Base-by-base conservation (phyloP, 2,888 invertebrate species). In the Troides aeacus region DNA sequence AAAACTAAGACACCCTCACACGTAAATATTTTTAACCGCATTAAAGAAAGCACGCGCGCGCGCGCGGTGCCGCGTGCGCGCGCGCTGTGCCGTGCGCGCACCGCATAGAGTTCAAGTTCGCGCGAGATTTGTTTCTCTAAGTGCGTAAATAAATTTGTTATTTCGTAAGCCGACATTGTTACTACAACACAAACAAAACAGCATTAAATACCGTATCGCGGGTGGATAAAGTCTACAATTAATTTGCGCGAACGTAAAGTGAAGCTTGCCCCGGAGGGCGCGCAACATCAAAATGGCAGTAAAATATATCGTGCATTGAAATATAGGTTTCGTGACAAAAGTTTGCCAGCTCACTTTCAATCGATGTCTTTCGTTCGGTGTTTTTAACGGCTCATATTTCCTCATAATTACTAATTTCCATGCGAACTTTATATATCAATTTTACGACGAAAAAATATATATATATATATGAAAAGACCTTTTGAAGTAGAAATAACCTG, bases 281-380 rank as follows among this genome's bases (percentile, higher is more conserved):
- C 79, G 78, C 84, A 81, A 85, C 86, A 86, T 81, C 76, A 78
- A 81, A 70, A 83, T 80, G 81, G 84, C 81, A 83, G 86, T 88
- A 85, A 85, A 90, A 89, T 87, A 87, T 90, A 90, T 89, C 90
- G 90, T 88, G 90, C 85, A 87, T 88, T 79, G 84, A 81, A 83
- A 79, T 80, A 81, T 79, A 79, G 81, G 81, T 82, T 84, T 89
- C 90, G 90, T 90, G 90, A 87, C 89, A 83, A 84, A 89, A 84
- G 79, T 85, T 85, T 74, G 79, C 79, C 78, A 83, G 83, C 84
- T 86, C 77, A 75, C 79, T 84, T 84, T 84, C 88, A 88, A 89
- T 89, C 89, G 85, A 84, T 88, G 85, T 81, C 81, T 86, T 86
- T 84, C 81, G 82, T 84, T 85, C 76, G 79, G 78, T 78, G 76